These are phyloP conservation scores for Quadriops clusia DNA, from an alignment of 2,888 invertebrate species.

Conservation along the genomic window DNA sequence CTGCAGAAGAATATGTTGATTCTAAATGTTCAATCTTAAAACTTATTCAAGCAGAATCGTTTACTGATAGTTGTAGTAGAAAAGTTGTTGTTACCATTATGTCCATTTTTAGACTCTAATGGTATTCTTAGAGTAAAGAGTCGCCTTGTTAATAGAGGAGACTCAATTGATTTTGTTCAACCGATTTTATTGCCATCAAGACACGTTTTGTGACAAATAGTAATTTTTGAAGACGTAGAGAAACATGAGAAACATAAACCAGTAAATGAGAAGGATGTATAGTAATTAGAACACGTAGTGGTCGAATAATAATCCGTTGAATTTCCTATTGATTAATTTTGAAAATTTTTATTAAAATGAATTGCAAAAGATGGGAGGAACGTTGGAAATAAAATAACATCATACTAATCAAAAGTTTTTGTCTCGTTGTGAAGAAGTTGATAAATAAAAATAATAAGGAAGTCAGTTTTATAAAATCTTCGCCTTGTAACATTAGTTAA, in stretches of 20 bases:
- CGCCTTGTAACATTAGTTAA: too few relatives aligned
- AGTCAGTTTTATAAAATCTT: too few relatives aligned
- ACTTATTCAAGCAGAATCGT: background rate
- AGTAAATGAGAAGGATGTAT: too few relatives aligned
- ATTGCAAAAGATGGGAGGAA: too few relatives aligned
- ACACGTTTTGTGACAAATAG: constrained; percentile 18
- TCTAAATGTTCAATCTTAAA: background rate
- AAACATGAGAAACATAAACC: too few relatives aligned
- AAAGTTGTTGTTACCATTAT: constrained; percentile 8
- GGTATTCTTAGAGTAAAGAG: constrained; percentile 17
- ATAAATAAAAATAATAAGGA: too few relatives aligned
- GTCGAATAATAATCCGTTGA: too few relatives aligned
- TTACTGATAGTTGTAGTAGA: constrained; percentile 4
- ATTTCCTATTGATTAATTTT: too few relatives aligned
- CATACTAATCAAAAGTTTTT: too few relatives aligned
- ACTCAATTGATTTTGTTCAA: constrained; percentile 16
- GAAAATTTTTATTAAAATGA: too few relatives aligned
- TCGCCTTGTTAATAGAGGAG: constrained; percentile 13
- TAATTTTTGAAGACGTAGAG: constrained; percentile 12
- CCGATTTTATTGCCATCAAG: constrained; percentile 20
- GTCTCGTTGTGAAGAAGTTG: too few relatives aligned
- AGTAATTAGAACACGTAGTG: constrained; percentile 2
- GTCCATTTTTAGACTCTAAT: constrained; percentile 12
- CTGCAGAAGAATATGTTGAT: background rate
- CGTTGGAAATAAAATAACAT: too few relatives aligned